Conservation (phyloP, 1,140 invertebrate genomes). For the Parasteatoda tepidariorum region DNA sequence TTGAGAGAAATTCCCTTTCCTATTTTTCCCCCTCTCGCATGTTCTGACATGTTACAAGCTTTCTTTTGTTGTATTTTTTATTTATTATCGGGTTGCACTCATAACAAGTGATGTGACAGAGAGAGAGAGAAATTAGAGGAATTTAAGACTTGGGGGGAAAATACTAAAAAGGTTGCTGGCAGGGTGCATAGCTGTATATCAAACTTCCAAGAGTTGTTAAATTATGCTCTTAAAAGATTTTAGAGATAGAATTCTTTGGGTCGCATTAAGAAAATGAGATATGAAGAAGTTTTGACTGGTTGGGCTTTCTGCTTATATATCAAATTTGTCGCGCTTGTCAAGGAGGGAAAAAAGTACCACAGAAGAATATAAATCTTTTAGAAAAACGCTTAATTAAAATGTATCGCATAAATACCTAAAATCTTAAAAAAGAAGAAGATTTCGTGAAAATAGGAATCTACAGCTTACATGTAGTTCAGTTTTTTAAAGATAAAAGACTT, state of each 20-base stretch:
- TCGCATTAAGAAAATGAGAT: background rate
- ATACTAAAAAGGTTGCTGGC: background rate
- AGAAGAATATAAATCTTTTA: too few species aligned
- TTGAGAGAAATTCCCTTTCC: background rate
- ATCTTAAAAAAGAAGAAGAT: too few species aligned
- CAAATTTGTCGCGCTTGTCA: too few species aligned
- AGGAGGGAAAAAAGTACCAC: too few species aligned
- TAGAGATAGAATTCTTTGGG: background rate
- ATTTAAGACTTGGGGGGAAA: background rate
- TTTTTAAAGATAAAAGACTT: too few species aligned
- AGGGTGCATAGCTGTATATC: background rate
- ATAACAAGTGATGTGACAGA: constrained; percentile 28
- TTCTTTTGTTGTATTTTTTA: constrained; percentile 29
- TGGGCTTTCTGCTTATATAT: too few species aligned
- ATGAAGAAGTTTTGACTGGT: background rate
- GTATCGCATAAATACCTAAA: too few species aligned
- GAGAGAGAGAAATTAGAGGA: too few species aligned
- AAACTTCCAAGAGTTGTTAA: background rate
- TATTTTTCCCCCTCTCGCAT: too few species aligned
- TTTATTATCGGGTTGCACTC: constrained; percentile 24
- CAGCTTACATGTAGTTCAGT: too few species aligned
- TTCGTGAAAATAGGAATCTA: too few species aligned
- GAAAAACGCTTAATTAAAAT: too few species aligned
- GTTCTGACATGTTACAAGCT: constrained; percentile 38
- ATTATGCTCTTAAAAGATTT: background rate